Percentiles rank a stretch among this genome's conserved stretches.
Evolutionary conservation across 2,113 vertebrate genomes (phyloP).

Genomic region (Speoplatyrhinus poulsoni): DNA sequence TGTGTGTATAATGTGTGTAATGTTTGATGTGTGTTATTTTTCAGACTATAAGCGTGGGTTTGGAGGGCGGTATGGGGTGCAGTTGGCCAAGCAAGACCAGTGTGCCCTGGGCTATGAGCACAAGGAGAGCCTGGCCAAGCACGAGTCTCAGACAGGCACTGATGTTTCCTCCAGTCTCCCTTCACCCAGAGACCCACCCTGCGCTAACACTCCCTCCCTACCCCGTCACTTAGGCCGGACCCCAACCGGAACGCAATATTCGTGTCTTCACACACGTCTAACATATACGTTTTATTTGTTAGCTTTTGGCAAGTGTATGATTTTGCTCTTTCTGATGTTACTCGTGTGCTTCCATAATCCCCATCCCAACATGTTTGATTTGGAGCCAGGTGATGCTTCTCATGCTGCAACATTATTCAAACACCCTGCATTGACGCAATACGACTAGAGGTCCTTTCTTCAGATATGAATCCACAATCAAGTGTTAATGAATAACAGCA

Average conservation of each 20-base stretch:
- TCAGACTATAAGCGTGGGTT: conserved; percentile 93
- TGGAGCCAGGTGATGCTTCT: too few species aligned
- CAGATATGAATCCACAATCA: background rate
- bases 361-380: background rate
- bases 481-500: background rate
- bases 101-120: conserved; percentile 89
- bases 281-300: background rate
- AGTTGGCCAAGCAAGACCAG: conserved; percentile 86
- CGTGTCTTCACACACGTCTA: too few species aligned
- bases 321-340: background rate
- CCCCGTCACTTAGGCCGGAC: background rate
- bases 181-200: background rate
- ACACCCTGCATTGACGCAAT: too few species aligned
- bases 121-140: conserved; percentile 89
- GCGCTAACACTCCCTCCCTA: background rate
- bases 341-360: background rate
- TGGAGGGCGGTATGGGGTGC: conserved; percentile 88
- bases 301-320: background rate
- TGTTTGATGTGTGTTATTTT: conserved; percentile 72
- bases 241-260: too few species aligned
- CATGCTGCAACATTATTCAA: too few species aligned
- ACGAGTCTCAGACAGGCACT: conserved; percentile 90
- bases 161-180: background rate
- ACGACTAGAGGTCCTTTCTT: too few species aligned
- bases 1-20: conserved; percentile 8